phyloP scores from a whole-genome alignment of 2,888 invertebrate species.

The Rotaria macrura region DNA sequence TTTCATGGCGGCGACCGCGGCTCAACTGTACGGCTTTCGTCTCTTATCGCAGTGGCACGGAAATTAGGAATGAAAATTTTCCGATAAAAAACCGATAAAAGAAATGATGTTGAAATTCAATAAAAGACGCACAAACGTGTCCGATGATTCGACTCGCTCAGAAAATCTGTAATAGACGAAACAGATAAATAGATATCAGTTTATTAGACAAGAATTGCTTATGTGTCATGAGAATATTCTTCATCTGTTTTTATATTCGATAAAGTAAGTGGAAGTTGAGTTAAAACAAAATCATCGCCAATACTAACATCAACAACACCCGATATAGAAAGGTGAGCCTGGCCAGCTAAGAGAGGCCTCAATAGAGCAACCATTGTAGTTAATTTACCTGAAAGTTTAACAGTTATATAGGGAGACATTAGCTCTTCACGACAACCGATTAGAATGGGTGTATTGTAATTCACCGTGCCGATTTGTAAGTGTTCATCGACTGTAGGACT shows the following conservation, averaged over 20 bases:
- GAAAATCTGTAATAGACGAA: too few relatives aligned
- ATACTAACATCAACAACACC: not conserved
- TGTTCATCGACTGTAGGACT: not conserved
- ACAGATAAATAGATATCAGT: too few relatives aligned
- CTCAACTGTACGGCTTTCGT: too few relatives aligned
- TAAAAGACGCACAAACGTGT: too few relatives aligned
- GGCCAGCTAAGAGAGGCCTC: not conserved
- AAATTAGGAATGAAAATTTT: too few relatives aligned
- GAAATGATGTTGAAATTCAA: too few relatives aligned
- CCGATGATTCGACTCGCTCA: too few relatives aligned
- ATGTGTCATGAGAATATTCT: not conserved
- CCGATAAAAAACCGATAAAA: too few relatives aligned
- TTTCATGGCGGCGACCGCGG: too few relatives aligned
- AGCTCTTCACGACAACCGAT: not conserved
- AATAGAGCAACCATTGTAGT: not conserved
- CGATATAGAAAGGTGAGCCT: not conserved
- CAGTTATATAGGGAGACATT: not conserved
- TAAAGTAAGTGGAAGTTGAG: not conserved
- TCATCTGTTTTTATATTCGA: not conserved
- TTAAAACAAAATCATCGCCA: not conserved
- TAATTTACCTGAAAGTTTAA: not conserved
- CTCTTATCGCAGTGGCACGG: too few relatives aligned
- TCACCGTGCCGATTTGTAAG: not conserved
- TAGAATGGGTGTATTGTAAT: not conserved
- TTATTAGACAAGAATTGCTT: not conserved